Evolutionary conservation across 2,888 invertebrate genomes (phyloP), one percentile per base, ranked within the genome.

Genomic region (Steinernema carpocapsae): DNA sequence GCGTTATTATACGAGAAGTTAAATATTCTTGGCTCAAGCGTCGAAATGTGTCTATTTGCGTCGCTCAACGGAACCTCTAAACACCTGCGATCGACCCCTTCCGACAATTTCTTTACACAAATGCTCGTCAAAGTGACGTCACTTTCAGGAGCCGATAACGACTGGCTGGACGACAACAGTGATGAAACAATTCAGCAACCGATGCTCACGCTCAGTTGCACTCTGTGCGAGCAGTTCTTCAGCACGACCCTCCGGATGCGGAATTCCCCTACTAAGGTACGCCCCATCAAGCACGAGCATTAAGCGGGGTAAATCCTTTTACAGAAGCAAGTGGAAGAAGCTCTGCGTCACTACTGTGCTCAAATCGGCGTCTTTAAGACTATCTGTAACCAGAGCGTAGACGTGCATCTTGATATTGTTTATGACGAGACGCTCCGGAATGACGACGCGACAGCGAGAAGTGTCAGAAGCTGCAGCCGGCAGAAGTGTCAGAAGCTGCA

Each of bases 191-290:
- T 56, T 26, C 24, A 56, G 26, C 24, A 26, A 7, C 56, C 56
- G 56, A 56, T 26, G 56, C 56, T 56, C 56, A 56, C 56, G 56
- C 56, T 56, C 56, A 56, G 56, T 56, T 56, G 56, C 56, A 56
- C 56, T 26, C 56, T 56, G 3, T 56, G 56, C 56, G 56, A 22
- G 56, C 56, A 56, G 56, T 56, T 56, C 26, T 56, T 56, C 56
- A 56, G 26, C 56, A 56, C 26, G 26, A 56, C 26, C 56, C 56
- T 56, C 26, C 22, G 26, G 6, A 56, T 56, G 56, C 56, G 56
- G 56, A 56, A 56, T 56, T 56, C 56, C 26, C 26, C 56, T 7
- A 7, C 56, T 26, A 56, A 56, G 56, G 56, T 56, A 56, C 26
- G 56, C 56, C 24, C 56, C 56, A 56, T 24, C 56, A 56, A 56